Conservation (phyloP, 30 jellyfish, hydroid and myxozoan species). For the Aurelia sp. region DNA sequence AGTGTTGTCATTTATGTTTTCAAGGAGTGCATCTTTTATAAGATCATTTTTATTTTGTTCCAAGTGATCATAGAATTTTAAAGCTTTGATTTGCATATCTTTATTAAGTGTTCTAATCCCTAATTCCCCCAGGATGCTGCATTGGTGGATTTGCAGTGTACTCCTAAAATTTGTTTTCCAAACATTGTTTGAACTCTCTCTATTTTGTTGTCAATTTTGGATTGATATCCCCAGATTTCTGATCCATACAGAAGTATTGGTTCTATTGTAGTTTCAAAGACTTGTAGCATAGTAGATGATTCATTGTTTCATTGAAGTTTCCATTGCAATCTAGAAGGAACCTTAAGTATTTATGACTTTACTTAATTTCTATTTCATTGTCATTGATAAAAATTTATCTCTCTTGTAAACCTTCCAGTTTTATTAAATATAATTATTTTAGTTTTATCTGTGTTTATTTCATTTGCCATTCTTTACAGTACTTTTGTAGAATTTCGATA, state of each 20-base stretch:
- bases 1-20: neutral
- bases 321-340: too few relatives aligned
- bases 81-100: too few relatives aligned
- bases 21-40: neutral
- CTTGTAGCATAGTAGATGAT: neutral
- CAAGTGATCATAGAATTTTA: too few relatives aligned
- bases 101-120: neutral
- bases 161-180: neutral
- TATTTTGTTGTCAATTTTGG: neutral
- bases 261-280: neutral
- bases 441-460: too few relatives aligned
- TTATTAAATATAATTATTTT: too few relatives aligned
- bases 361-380: too few relatives aligned
- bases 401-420: too few relatives aligned
- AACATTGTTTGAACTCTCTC: neutral
- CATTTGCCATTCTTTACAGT: too few relatives aligned
- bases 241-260: neutral
- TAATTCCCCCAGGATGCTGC: neutral
- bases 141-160: neutral
- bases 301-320: too few relatives aligned
- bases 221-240: neutral
- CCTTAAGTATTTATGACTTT: too few relatives aligned
- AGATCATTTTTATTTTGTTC: neutral
- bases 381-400: too few relatives aligned
- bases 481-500: too few relatives aligned